Conservation (phyloP, 2,888 invertebrate genomes). For the Torymus aiolomorphi region DNA sequence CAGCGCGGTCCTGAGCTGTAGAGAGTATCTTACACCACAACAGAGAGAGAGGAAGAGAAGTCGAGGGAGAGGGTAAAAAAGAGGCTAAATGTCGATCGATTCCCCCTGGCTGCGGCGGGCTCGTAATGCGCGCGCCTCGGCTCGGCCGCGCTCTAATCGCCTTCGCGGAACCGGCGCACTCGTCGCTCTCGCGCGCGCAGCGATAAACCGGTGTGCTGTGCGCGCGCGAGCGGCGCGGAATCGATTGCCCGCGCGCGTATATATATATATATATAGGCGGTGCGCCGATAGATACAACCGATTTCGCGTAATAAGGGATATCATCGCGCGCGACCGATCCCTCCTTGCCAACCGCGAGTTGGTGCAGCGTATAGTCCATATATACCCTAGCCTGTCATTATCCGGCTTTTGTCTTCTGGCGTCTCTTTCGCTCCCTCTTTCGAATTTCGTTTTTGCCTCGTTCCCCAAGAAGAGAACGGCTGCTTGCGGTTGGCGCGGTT, state of each 20-base stretch:
- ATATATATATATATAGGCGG: neutral
- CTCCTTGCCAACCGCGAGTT: no score
- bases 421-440: no score
- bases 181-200: neutral
- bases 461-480: no score
- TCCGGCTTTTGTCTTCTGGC: no score
- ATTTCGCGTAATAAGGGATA: conserved; percentile 39
- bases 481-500: no score
- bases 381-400: no score
- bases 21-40: no score
- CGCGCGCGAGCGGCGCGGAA: neutral
- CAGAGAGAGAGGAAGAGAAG: no score
- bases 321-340: no score
- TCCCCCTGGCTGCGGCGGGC: neutral
- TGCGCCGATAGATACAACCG: conserved; percentile 1
- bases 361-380: no score
- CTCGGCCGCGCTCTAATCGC: conserved; percentile 25
- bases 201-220: conserved; percentile 19
- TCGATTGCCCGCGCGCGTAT: neutral
- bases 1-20: no score
- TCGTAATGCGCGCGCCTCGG: conserved; percentile 1
- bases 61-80: neutral
- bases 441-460: no score
- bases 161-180: conserved; percentile 36
- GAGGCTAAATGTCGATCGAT: conserved; percentile 36